phyloP scores from a whole-genome alignment of 2,888 invertebrate species.

The Eilema griseolum region DNA sequence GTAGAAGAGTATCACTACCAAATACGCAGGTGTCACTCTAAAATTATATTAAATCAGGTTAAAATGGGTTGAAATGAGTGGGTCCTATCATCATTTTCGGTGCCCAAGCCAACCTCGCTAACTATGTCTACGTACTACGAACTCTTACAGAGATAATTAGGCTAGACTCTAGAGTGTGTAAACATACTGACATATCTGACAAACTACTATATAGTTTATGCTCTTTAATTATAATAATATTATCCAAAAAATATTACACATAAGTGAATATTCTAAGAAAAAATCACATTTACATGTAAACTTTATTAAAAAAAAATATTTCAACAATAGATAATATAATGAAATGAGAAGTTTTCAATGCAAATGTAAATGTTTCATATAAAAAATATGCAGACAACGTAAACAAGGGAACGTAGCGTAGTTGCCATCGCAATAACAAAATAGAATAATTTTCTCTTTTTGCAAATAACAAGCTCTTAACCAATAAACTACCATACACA shows the following conservation, averaged over 20 bases:
- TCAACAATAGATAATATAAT: not conserved
- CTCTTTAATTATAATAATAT: not conserved
- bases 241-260: no score
- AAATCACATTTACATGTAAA: not conserved
- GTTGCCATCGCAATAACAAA: slow-evolving; percentile 33
- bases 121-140: no score
- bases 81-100: no score
- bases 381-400: not conserved
- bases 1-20: slow-evolving; percentile 90
- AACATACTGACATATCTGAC: no score
- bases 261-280: no score
- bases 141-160: no score
- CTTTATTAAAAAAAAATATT: not conserved
- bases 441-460: slow-evolving; percentile 40
- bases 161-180: no score
- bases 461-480: slow-evolving; percentile 44
- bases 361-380: not conserved
- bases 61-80: no score
- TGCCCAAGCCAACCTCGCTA: no score
- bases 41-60: slow-evolving; percentile 41
- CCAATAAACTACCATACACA: slow-evolving; percentile 48
- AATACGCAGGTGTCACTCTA: slow-evolving; percentile 92
- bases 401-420: not conserved
- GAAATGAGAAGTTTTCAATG: not conserved
- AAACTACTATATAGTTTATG: not conserved